Evolutionary conservation across 2,888 invertebrate species (phyloP).

Genomic region (Drosophila mimetica): DNA sequence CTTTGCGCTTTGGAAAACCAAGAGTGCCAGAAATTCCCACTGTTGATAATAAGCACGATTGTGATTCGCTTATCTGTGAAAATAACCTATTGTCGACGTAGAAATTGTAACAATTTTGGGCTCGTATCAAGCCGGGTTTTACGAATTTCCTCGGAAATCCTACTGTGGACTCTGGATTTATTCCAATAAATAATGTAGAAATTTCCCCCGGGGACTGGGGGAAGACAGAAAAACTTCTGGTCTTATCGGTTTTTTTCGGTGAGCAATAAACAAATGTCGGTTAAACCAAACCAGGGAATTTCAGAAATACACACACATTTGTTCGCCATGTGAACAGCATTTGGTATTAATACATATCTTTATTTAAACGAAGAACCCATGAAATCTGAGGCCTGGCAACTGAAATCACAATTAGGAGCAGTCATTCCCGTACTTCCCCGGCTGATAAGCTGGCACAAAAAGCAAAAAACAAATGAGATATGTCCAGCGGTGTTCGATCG

Average conservation of each 20-base stretch:
- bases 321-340: conserved; percentile 21
- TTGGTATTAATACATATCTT: background rate
- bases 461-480: conserved; percentile 28
- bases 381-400: conserved; percentile 36
- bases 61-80: conserved; percentile 13
- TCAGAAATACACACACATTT: conserved; percentile 45
- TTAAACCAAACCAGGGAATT: conserved; percentile 45
- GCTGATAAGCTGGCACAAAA: conserved; percentile 24
- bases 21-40: conserved; percentile 30
- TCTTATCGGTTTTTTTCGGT: conserved; percentile 9
- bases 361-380: background rate
- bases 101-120: conserved; percentile 16
- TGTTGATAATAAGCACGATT: conserved; percentile 17
- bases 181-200: background rate
- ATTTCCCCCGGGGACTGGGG: background rate
- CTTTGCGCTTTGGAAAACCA: conserved; percentile 16
- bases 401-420: conserved; percentile 23
- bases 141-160: conserved; percentile 1
- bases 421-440: conserved; percentile 32
- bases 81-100: background rate
- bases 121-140: conserved; percentile 4
- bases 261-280: conserved; percentile 9
- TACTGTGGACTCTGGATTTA: conserved; percentile 11
- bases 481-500: conserved; percentile 42
- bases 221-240: conserved; percentile 1